A percentile compares a stretch with the other conserved stretches of the same genome.
Conservation (phyloP, 2,888 invertebrate genomes). For the Epinotia brunnichana region DNA sequence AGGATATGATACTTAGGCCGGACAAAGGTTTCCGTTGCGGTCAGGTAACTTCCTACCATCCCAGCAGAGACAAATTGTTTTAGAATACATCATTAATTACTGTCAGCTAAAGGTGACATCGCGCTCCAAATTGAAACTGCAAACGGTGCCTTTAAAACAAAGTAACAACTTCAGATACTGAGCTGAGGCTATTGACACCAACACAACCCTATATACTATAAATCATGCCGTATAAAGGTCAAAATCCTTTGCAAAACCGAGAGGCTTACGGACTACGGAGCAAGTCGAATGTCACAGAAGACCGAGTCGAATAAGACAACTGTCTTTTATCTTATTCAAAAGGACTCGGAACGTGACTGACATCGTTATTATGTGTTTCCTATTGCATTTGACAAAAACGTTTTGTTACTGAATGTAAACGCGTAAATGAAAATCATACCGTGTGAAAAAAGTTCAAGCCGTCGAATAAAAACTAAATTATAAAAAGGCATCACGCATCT, state of each 20-base stretch:
- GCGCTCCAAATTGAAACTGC: constrained; percentile 11
- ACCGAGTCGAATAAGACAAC: constrained; percentile 51
- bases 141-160: neutral
- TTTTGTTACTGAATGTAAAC: constrained; percentile 37
- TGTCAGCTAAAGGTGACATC: neutral
- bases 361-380: constrained; percentile 31
- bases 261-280: constrained; percentile 32
- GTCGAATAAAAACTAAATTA: constrained; percentile 30
- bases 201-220: constrained; percentile 25
- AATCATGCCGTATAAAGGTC: constrained; percentile 22
- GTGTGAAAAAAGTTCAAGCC: constrained; percentile 20
- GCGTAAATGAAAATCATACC: constrained; percentile 32
- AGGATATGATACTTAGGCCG: constrained; percentile 61
- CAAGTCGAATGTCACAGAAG: constrained; percentile 47
- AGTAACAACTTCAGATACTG: constrained; percentile 2
- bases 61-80: constrained; percentile 24
- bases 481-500: constrained; percentile 31
- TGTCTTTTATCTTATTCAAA: constrained; percentile 56
- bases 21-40: constrained; percentile 50
- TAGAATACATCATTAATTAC: constrained; percentile 26
- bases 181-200: constrained; percentile 33
- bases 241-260: constrained; percentile 32
- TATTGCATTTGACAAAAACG: constrained; percentile 27
- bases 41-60: constrained; percentile 48
- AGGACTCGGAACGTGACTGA: constrained; percentile 57